A percentile compares a stretch with the other conserved stretches of the same genome.
These are phyloP conservation scores for Melanocharis versteri DNA, from an alignment of 2,113 vertebrate genomes.

Conservation along the genomic window DNA sequence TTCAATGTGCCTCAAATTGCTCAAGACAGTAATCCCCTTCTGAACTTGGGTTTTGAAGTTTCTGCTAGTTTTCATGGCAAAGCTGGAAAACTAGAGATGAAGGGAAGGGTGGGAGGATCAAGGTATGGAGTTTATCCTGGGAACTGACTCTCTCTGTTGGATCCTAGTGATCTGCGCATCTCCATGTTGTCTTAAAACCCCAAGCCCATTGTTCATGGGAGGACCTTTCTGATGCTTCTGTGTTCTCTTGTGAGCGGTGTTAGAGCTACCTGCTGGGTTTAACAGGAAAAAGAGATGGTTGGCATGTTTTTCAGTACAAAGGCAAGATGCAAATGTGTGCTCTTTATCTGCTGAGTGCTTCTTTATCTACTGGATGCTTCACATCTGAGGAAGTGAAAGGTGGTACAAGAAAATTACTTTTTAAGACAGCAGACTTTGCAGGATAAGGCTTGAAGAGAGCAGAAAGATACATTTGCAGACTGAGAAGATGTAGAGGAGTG, in stretches of 20 bases:
- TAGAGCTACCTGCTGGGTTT: background rate
- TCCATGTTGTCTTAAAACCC: background rate
- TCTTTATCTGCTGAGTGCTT: background rate
- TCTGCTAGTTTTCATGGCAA: background rate
- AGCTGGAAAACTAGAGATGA: background rate
- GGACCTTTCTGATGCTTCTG: background rate
- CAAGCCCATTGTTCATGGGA: background rate
- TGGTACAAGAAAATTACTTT: background rate
- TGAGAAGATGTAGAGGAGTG: background rate
- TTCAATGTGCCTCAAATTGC: background rate
- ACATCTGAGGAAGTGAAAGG: background rate
- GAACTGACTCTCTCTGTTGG: background rate
- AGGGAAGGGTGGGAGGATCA: accelerated
- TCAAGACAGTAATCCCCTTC: background rate
- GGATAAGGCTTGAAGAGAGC: background rate
- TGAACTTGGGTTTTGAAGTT: background rate
- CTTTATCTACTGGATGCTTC: background rate
- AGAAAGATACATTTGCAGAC: background rate
- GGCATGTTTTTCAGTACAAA: background rate
- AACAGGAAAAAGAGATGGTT: background rate
- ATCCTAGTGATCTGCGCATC: background rate
- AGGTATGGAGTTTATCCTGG: background rate
- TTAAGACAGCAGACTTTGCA: background rate
- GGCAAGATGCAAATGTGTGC: background rate
- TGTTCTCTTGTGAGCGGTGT: background rate